Conservation (phyloP, 2,113 vertebrate genomes). For the rat (Rattus norvegicus) region GRCr8 NC_086019.1:146513001-146513500, state of each 20-base stretch:
- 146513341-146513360: background rate
- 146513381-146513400: background rate
- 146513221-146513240: background rate
- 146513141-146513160: background rate
- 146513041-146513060: background rate
- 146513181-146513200: background rate
- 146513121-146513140: background rate
- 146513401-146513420: background rate
- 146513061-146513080: background rate
- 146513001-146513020: background rate
- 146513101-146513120: background rate
- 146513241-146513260: background rate
- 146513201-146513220: background rate
- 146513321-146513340: constrained; percentile 7
- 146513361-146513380: background rate
- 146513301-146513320: constrained; percentile 6
- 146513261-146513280: background rate
- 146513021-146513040: background rate
- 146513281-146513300: background rate
- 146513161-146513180: background rate
- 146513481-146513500: background rate
- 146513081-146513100: background rate
- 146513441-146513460: background rate
- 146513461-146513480: too few species aligned
- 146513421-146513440: background rate